Conservation (phyloP, 2,797 vertebrate genomes). For the Myripristis jacobus region DNA sequence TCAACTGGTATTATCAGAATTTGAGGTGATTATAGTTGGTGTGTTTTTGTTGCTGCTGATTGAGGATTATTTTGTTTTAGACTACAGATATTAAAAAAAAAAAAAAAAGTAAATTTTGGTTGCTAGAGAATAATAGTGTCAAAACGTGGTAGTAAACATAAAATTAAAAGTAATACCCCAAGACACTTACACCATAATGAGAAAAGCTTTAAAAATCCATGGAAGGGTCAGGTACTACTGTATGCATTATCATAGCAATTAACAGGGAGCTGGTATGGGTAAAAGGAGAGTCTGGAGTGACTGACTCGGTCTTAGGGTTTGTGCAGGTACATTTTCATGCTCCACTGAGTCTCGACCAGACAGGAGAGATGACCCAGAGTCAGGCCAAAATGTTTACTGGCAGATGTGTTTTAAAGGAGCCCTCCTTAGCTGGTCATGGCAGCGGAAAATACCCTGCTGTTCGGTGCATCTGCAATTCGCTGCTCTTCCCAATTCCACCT, state of each 20-base stretch:
- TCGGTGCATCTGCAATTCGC: constrained; percentile 93
- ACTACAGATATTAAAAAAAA: no score
- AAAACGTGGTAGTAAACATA: neutral
- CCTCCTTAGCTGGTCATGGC: constrained; percentile 97
- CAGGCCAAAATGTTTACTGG: constrained; percentile 98
- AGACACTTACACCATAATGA: neutral
- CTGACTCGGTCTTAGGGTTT: constrained; percentile 83
- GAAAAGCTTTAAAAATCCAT: neutral
- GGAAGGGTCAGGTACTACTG: neutral
- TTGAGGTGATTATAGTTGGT: neutral
- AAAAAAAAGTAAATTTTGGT: no score
- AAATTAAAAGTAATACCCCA: neutral
- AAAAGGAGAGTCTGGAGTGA: constrained; percentile 84
- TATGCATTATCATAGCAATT: constrained; percentile 58
- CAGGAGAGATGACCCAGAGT: constrained; percentile 94
- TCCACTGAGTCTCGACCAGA: constrained; percentile 83
- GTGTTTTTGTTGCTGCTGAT: neutral
- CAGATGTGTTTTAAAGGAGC: constrained; percentile 97
- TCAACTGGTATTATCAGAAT: neutral
- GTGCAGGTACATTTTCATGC: constrained; percentile 91
- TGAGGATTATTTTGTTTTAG: neutral
- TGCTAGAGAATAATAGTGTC: neutral
- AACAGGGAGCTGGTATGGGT: constrained; percentile 77
- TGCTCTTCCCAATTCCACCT: constrained; percentile 91
- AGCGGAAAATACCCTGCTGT: constrained; percentile 99